These are phyloP conservation scores for Archips crataeganus DNA, from an alignment of 2,888 invertebrate genomes.

Conservation along the genomic window DNA sequence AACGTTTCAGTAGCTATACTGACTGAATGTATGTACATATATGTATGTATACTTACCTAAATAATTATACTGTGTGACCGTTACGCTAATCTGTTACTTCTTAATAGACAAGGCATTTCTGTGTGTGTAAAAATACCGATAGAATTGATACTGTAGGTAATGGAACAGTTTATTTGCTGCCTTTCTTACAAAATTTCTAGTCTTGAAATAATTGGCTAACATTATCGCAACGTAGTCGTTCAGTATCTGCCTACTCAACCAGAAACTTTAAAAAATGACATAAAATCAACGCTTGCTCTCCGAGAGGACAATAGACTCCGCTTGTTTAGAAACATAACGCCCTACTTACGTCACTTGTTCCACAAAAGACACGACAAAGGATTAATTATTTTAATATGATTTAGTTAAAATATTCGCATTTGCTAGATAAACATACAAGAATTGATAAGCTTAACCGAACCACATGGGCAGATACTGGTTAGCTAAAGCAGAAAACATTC, in stretches of 20 bases:
- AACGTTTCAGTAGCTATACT: too few relatives aligned
- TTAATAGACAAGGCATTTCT: too few relatives aligned
- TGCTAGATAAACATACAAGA: slow-evolving; percentile 45
- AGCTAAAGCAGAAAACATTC: slow-evolving; percentile 48
- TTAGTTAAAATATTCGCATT: slow-evolving; percentile 57
- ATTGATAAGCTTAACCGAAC: not conserved
- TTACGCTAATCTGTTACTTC: too few relatives aligned
- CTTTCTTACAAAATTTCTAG: not conserved
- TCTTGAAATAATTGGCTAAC: slow-evolving; percentile 5
- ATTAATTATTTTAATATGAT: slow-evolving; percentile 50
- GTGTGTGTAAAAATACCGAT: too few relatives aligned
- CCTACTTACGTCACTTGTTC: slow-evolving; percentile 58
- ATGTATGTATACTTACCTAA: too few relatives aligned
- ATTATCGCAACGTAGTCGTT: not conserved
- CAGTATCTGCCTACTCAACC: slow-evolving; percentile 45
- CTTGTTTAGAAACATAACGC: slow-evolving; percentile 63
- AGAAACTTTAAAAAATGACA: slow-evolving; percentile 52
- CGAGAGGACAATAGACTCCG: slow-evolving; percentile 58
- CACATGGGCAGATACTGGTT: slow-evolving; percentile 20
- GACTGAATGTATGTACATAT: too few relatives aligned
- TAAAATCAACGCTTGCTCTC: slow-evolving; percentile 53
- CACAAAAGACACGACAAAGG: slow-evolving; percentile 48
- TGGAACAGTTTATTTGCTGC: not conserved
- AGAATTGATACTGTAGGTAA: too few relatives aligned
- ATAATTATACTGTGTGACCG: too few relatives aligned